phyloP scores from a whole-genome alignment of 2,797 vertebrate species.

The Manis pentadactyla region DNA sequence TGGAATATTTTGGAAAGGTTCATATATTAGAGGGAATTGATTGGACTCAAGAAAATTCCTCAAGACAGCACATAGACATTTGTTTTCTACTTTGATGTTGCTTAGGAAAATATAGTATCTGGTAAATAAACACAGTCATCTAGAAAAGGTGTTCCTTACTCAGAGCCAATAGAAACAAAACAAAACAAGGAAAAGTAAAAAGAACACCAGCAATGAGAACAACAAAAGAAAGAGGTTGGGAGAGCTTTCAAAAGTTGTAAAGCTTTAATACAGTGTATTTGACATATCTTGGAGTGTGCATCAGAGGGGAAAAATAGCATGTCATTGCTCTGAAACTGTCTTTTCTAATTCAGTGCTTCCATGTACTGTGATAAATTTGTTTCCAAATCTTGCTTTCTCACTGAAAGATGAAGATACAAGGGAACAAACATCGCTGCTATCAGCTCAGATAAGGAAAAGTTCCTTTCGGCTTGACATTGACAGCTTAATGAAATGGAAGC shows the following conservation, averaged over 20 bases:
- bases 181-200: slow-evolving; percentile 51
- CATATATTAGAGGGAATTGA: background rate
- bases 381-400: slow-evolving; percentile 81
- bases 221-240: slow-evolving; percentile 28
- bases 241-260: slow-evolving; percentile 73
- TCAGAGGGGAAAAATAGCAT: slow-evolving; percentile 85
- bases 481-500: slow-evolving; percentile 74
- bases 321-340: slow-evolving; percentile 90
- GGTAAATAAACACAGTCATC: background rate
- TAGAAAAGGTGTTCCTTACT: background rate
- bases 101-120: background rate
- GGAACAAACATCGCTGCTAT: slow-evolving; percentile 85
- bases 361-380: slow-evolving; percentile 88
- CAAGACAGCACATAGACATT: background rate
- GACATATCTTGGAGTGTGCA: slow-evolving; percentile 83
- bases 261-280: slow-evolving; percentile 78
- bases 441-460: slow-evolving; percentile 84
- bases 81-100: background rate
- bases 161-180: slow-evolving; percentile 40
- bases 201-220: slow-evolving; percentile 53
- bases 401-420: slow-evolving; percentile 84
- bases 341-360: slow-evolving; percentile 90
- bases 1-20: background rate
- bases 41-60: background rate
- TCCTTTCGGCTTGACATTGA: slow-evolving; percentile 80